Percentiles rank a stretch among this genome's conserved stretches.
These are phyloP conservation scores for Leistus spinibarbis DNA, from an alignment of 2,888 invertebrate species.

Conservation along the genomic window DNA sequence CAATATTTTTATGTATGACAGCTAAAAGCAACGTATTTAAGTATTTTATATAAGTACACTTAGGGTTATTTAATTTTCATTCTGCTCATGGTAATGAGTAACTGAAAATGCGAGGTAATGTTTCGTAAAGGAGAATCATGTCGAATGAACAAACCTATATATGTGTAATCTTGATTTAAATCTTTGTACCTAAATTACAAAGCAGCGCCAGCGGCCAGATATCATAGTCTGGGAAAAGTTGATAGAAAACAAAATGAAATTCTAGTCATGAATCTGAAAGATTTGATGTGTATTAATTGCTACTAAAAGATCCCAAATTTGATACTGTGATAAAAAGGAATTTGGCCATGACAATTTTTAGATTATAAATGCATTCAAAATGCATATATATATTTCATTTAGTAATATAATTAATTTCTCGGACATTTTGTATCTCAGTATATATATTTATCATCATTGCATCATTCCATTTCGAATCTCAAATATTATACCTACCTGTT, in stretches of 20 bases:
- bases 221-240: constrained; percentile 14
- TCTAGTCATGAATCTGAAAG: constrained; percentile 38
- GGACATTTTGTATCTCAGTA: constrained; percentile 22
- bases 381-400: constrained; percentile 20
- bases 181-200: neutral
- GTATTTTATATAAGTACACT: neutral
- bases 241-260: constrained; percentile 16
- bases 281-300: constrained; percentile 30
- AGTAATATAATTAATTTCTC: constrained; percentile 6
- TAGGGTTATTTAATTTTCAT: neutral
- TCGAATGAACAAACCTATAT: neutral
- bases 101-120: neutral
- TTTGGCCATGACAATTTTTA: constrained; percentile 40
- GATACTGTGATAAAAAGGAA: constrained; percentile 36
- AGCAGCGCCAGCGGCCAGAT: constrained; percentile 18
- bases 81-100: too few species aligned
- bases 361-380: constrained; percentile 34
- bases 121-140: too few species aligned
- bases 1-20: constrained; percentile 23
- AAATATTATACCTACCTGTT: neutral
- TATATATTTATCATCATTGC: constrained; percentile 1
- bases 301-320: constrained; percentile 37
- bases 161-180: neutral
- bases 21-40: constrained; percentile 30
- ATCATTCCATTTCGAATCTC: constrained; percentile 11